Evolutionary conservation across 1,140 invertebrate genomes (phyloP), one percentile per base, ranked within the genome.

Genomic region (Polyergus mexicanus): DNA sequence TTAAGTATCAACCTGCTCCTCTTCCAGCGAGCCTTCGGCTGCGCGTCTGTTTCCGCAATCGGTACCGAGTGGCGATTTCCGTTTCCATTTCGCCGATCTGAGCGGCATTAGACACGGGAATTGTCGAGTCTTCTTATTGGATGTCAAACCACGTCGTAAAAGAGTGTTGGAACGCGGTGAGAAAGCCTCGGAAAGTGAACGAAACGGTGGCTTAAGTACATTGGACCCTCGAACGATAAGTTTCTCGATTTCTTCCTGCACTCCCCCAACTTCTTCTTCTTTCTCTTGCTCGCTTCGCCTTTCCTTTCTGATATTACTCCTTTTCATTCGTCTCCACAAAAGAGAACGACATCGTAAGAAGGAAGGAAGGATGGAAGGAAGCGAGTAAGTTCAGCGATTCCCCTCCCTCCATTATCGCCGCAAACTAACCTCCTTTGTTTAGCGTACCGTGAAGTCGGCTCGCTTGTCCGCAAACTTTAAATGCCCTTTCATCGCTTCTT

Each of bases 401-500:
- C 13, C 16, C 16, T 51, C 16, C 16, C 13, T 51, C 28, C 54
- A 74, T 83, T 83, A 74, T 62, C 68, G 38, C 8, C 54, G 38
- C 62, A 74, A 83, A 83, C 78, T 68, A 83, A 83, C 68, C 69
- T 25, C 32, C 54, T 74, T 86, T 78, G 69, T 86, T 85, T 84
- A 85, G 81, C 60, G 80, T 66, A 76, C 44, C 83, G 62, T 84
- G 83, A 86, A 78, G 65, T 65, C 81, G 60, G 32, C 66, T 60
- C 68, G 68, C 78, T 44, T 83, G 78, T 74, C 81, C 78, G 60
- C 78, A 74, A 83, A 85, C 85, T 84, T 86, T 86, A 84, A 84
- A 83, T 85, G 66, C 56, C 80, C 58, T 86, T 86, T 86, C 80
- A 86, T 84, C 85, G 66, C 41, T 85, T 32, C 44, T 84, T 84